Conservation (phyloP, 2,888 invertebrate genomes). For the Cloeon dipterum region DNA sequence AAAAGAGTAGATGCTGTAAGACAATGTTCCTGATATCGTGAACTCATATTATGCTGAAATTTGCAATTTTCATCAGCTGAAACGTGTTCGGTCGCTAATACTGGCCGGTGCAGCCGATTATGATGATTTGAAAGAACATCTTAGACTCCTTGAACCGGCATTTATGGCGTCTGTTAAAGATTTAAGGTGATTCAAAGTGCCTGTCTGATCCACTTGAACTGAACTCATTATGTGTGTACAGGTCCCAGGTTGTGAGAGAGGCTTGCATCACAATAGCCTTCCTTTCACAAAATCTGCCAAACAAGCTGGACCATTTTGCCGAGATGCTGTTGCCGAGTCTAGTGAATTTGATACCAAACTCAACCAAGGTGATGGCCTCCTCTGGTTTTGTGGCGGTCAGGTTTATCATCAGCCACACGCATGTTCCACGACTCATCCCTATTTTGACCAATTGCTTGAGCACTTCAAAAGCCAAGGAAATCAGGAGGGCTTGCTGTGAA, state of each 20-base stretch:
- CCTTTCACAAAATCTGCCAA: constrained; percentile 62
- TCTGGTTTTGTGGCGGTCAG: constrained; percentile 67
- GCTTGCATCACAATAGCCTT: constrained; percentile 88
- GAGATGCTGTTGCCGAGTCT: constrained; percentile 61
- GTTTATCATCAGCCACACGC: constrained; percentile 69
- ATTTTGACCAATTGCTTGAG: constrained; percentile 46
- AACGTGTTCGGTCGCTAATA: constrained; percentile 61
- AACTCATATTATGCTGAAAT: constrained; percentile 2
- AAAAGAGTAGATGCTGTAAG: constrained; percentile 75
- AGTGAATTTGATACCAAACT: constrained; percentile 81
- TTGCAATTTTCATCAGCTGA: too few relatives aligned
- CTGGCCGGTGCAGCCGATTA: constrained; percentile 57
- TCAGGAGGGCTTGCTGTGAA: constrained; percentile 56
- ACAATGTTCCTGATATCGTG: constrained; percentile 7
- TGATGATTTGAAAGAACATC: constrained; percentile 44
- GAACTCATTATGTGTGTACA: too few relatives aligned
- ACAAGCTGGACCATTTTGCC: constrained; percentile 66
- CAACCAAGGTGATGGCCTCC: constrained; percentile 83
- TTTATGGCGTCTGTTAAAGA: constrained; percentile 68
- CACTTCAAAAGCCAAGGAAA: constrained; percentile 77
- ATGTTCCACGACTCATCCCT: constrained; percentile 55
- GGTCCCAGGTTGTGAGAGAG: constrained; percentile 84
- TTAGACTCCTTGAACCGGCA: constrained; percentile 59
- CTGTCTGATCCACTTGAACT: too few relatives aligned
- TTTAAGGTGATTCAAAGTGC: constrained; percentile 40